Base-by-base conservation (phyloP, 2,113 vertebrate species). In the Gnathonemus echidnorhynchus region DNA sequence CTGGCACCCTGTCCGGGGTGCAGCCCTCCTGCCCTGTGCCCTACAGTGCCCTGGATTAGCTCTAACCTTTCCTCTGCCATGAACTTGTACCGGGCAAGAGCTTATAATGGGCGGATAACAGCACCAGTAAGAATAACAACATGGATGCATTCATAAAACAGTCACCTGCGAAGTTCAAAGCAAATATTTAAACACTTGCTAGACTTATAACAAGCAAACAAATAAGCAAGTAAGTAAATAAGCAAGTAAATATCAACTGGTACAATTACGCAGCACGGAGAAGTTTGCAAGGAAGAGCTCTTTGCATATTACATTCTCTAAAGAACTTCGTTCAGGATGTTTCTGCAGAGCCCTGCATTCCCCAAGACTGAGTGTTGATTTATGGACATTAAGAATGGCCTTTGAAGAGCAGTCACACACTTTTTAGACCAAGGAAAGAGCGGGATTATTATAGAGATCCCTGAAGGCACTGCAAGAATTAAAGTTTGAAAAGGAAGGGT, bases 341-440 rank as follows among this genome's bases (percentile, higher is more conserved):
- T 87, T 87, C 46, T 87, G 27, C 27, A 52, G 46, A 52, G 5
- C 27, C 46, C 3, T 53, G 85, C 45, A 15, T 31, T 49, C 49
- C 24, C n/a, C 49, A 35, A 35, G 24, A 50, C n/a, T 6, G 49
- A 87, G 48, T 87, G 24, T 87, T 50, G 49, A 87, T 52, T 49
- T 87, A 87, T n/a, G 49, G 85, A 52, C 85, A 50, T 87, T 87
- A 52, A n/a, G 85, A 87, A 87, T 35, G 49, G 86, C 86, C 86
- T 87, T 52, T 50, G 46, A 52, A 46, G 83, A 85, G 83, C 39
- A 85, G 83, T 45, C 42, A 46, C 39, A 48, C 45, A 46, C 83
- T 48, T 85, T 85, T 85, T 46, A 85, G 83, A 48, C 83, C 45
- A 84, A 56, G 88, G 77, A n/a, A 74, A 88, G 11, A 66, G 56